phyloP scores from a whole-genome alignment of 1,140 invertebrate genomes.

The Camponotus pennsylvanicus region DNA sequence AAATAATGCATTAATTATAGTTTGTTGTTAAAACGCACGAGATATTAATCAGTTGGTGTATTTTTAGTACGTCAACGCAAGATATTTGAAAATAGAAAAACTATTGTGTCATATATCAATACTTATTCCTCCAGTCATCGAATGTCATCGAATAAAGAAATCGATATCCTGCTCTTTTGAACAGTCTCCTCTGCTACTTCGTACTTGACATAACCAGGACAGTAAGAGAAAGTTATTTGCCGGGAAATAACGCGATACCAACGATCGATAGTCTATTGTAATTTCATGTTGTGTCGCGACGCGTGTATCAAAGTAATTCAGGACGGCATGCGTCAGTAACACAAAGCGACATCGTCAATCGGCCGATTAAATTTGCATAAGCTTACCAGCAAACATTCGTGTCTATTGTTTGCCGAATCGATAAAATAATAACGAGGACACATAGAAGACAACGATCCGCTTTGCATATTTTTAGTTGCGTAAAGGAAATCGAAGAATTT shows the following conservation, averaged over 20 bases:
- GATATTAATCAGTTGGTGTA: neutral
- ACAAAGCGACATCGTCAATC: slow-evolving; percentile 50
- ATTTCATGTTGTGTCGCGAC: slow-evolving; percentile 44
- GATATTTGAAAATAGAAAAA: slow-evolving; percentile 14
- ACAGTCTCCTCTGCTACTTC: neutral
- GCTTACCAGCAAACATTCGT: slow-evolving; percentile 70
- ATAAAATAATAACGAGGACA: slow-evolving; percentile 43
- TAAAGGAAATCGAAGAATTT: neutral
- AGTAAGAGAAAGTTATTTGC: slow-evolving; percentile 59
- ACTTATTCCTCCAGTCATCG: neutral
- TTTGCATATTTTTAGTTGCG: neutral
- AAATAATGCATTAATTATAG: neutral
- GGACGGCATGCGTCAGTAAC: slow-evolving; percentile 35
- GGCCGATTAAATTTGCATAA: slow-evolving; percentile 53
- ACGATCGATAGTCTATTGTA: slow-evolving; percentile 66
- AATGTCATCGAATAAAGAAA: slow-evolving; percentile 9
- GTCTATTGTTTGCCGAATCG: slow-evolving; percentile 43
- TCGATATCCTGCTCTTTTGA: slow-evolving; percentile 38
- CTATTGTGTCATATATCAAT: slow-evolving; percentile 2
- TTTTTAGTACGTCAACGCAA: neutral
- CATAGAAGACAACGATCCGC: neutral
- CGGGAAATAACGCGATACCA: slow-evolving; percentile 49
- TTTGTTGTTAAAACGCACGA: neutral
- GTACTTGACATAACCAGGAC: slow-evolving; percentile 45
- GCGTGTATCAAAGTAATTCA: slow-evolving; percentile 60